A percentile compares a stretch with the other conserved stretches of the same genome.
These are phyloP conservation scores for Varroa destructor DNA, from an alignment of 1,140 invertebrate species.

Conservation along the genomic window DNA sequence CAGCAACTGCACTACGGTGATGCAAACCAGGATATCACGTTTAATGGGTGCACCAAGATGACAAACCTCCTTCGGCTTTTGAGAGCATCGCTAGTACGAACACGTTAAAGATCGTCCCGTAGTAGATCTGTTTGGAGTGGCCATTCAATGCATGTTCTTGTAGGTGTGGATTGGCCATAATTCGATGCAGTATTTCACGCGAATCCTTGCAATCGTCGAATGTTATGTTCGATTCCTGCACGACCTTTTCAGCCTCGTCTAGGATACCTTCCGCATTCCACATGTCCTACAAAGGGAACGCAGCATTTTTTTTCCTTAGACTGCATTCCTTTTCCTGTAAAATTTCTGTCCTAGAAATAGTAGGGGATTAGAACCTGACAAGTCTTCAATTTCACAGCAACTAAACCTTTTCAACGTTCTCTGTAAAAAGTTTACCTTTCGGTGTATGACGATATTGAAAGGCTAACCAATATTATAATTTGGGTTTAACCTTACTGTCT, in stretches of 20 bases:
- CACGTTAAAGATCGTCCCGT: constrained; percentile 17
- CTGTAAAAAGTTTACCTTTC: no score
- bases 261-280: constrained; percentile 1
- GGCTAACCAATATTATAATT: no score
- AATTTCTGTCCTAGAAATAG: background rate
- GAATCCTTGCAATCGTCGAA: background rate
- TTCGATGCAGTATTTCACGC: background rate
- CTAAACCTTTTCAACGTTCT: no score
- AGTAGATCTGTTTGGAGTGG: constrained; percentile 26
- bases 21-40: no score
- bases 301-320: no score
- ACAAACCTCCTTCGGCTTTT: constrained; percentile 16
- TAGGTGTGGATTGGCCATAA: background rate
- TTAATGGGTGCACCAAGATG: background rate
- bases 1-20: no score
- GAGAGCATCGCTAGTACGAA: background rate
- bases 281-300: background rate
- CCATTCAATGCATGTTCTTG: background rate
- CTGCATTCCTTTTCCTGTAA: background rate
- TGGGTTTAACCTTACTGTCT: no score
- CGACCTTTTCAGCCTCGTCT: background rate
- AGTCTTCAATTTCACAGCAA: no score
- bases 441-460: no score
- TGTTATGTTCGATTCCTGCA: background rate
- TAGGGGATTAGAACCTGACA: no score